A percentile compares a stretch with the other conserved stretches of the same genome.
Conservation (phyloP, 2,113 vertebrate species). For the Xiphophorus couchianus region DNA sequence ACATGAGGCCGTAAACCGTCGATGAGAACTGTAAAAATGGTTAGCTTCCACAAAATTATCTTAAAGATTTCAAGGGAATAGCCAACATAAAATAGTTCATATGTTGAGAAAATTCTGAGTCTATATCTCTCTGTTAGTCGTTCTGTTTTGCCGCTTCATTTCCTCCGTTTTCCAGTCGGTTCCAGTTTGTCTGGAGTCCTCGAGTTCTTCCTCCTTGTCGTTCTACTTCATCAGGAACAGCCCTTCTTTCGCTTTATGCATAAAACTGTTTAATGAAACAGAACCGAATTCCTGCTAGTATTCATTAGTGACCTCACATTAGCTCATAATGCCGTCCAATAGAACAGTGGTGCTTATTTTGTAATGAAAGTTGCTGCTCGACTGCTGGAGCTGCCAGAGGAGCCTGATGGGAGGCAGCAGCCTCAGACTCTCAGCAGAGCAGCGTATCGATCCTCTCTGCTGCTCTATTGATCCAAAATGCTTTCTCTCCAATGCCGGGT, state of each 20-base stretch:
- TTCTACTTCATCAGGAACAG: conserved; percentile 85
- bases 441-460: conserved; percentile 69
- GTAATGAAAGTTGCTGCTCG: conserved; percentile 45
- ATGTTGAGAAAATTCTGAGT: conserved; percentile 5
- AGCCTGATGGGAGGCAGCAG: conserved; percentile 50
- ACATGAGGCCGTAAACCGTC: not conserved
- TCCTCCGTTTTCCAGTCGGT: conserved; percentile 33
- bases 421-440: conserved; percentile 36
- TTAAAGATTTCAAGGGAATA: not conserved
- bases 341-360: conserved; percentile 56
- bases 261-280: conserved; percentile 83
- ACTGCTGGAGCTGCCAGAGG: conserved; percentile 52
- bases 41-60: not conserved
- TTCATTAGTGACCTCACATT: conserved; percentile 83
- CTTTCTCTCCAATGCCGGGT: conserved; percentile 65
- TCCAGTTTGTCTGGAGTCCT: conserved; percentile 63
- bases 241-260: conserved; percentile 82
- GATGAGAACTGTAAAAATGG: not conserved
- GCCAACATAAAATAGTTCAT: conserved; percentile 2
- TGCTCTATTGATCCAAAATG: conserved; percentile 74
- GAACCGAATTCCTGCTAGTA: conserved; percentile 74
- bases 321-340: conserved; percentile 69
- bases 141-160: conserved; percentile 32
- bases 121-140: conserved; percentile 22
- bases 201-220: conserved; percentile 67